A percentile compares a stretch with the other conserved stretches of the same genome.
Evolutionary conservation across 2,113 vertebrate species (phyloP).

Genomic region (Edolisoma coerulescens): DNA sequence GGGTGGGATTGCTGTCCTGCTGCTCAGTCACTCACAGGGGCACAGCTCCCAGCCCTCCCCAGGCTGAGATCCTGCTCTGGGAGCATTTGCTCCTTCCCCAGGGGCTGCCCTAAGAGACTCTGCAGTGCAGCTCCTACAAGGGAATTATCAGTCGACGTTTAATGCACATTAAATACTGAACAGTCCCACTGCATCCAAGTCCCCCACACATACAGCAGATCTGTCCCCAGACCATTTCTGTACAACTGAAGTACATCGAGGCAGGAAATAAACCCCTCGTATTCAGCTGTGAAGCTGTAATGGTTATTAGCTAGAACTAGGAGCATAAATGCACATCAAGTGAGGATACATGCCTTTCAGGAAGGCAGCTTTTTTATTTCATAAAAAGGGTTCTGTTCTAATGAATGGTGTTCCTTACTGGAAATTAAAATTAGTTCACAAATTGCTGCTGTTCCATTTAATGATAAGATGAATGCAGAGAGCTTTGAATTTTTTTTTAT

Average conservation of each 20-base stretch:
- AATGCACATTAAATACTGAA: background rate
- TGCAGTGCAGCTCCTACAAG: background rate
- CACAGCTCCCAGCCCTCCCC: background rate
- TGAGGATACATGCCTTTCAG: background rate
- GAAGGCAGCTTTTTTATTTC: background rate
- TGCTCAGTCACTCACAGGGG: conserved; percentile 4
- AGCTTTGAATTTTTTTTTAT: background rate
- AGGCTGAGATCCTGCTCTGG: background rate
- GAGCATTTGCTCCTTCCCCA: background rate
- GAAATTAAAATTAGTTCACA: conserved; percentile 1
- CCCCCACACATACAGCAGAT: background rate
- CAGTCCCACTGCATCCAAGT: background rate
- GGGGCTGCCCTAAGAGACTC: background rate
- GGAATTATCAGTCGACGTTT: background rate
- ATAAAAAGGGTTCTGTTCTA: background rate
- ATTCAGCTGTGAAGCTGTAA: background rate
- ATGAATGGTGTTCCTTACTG: background rate
- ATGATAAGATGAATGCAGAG: background rate
- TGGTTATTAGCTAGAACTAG: background rate
- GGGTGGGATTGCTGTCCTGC: conserved; percentile 31
- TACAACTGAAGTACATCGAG: background rate
- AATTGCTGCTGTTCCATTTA: background rate
- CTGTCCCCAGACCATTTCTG: background rate
- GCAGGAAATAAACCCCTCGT: background rate
- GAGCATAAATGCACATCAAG: background rate